Conservation (phyloP, 2,888 invertebrate species). For the Tachystola acroxantha region DNA sequence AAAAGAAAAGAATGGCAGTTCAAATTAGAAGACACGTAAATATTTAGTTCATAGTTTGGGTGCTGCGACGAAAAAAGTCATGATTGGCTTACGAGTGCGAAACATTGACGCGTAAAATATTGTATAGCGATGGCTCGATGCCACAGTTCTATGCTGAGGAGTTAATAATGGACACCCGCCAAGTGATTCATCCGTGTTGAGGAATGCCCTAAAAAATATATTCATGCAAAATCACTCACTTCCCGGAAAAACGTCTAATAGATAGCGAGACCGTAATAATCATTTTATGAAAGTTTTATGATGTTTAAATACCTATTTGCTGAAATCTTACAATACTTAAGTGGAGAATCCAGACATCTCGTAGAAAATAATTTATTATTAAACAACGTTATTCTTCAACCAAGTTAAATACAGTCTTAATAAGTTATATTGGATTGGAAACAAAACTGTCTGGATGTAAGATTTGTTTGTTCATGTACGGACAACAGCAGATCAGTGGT, state of each 20-base stretch:
- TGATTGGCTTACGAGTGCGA: no score
- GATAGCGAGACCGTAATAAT: background rate
- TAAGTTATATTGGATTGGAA: no score
- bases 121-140: constrained; percentile 24
- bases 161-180: constrained; percentile 38
- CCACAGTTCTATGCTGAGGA: constrained; percentile 26
- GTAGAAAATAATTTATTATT: background rate
- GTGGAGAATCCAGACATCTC: background rate
- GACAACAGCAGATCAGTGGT: no score
- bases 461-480: no score
- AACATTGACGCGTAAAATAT: background rate
- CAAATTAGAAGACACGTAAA: no score
- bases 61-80: no score
- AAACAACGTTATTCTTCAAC: no score
- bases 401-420: no score
- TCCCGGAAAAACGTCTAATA: constrained; percentile 17
- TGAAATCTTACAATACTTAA: no score
- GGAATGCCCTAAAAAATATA: constrained; percentile 44
- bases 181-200: constrained; percentile 40
- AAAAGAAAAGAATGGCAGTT: no score
- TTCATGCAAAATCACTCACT: constrained; percentile 21
- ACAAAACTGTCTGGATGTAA: no score
- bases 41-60: no score
- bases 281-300: background rate
- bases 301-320: background rate